Evolutionary conservation across 2,888 invertebrate species (phyloP), one percentile per base, ranked within the genome.

Genomic region (Melolontha melolontha): DNA sequence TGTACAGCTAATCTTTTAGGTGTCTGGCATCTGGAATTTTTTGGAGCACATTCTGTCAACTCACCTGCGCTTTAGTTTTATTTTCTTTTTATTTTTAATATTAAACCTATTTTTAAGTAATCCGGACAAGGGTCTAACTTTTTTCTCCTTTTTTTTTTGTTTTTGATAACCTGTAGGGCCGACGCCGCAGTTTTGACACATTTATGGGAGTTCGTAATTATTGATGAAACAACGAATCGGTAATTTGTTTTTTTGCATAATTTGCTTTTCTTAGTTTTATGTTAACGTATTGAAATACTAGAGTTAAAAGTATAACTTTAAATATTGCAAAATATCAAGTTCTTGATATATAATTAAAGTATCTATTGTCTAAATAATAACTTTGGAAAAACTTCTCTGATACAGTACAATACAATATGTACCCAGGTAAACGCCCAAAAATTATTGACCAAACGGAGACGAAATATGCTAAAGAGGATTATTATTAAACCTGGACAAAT

Each of bases 141-240:
- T 72, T 72, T 70, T 22, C n/a, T 22, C 67, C 71, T 70, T 72
- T 69, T 64, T 66, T 71, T 71, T 51, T 73, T 71, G 69, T 70
- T 72, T 64, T 69, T 70, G 64, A 47, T 52, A 80, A 74, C 77
- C 76, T 84, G 75, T 86, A 95, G 97, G 98, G 97, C 97, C 76
- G 98, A 98, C 87, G 98, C 98, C 78, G 97, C 98, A 74, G 93
- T 98, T 77, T 92, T 97, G 91, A 96, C 94, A 73, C 96, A 97
- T 85, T 85, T 95, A 75, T 97, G 97, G 95, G 98, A 98, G 86
- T 91, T 89, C 85, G 86, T 90, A 78, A 89, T 94, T 82, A 90
- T 89, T 87, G 90, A 89, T 79, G 94, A 94, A 83, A 83, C 90
- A 78, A 87, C 90, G 76, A 82, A 86, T 78, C 92, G 94, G 94